Evolutionary conservation across 2,797 vertebrate genomes (phyloP), one percentile per base, ranked within the genome.

Genomic region (Cyclura pinguis): DNA sequence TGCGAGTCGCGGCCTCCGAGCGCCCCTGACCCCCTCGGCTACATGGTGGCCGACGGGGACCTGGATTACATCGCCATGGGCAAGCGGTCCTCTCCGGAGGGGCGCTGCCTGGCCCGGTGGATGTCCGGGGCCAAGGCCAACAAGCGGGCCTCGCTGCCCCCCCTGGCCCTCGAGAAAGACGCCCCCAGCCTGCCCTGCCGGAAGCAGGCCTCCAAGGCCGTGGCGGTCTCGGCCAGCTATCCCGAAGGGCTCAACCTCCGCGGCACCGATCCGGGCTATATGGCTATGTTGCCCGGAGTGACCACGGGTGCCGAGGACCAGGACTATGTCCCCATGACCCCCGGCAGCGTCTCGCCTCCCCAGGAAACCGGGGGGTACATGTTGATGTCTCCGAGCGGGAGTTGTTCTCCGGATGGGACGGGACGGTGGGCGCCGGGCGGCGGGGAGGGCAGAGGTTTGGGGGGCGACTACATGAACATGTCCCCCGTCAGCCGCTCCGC

Each of bases 391-490:
- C 97, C 98, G 16, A 95, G 97, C 20, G 95, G 97, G 86, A 98
- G 98, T 95, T 98, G 97, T 88, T 98, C 98, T 3, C 98, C 98
- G 1, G 87, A 91, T 0, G 5, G 42, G 18, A 97, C 96, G 14
- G 96, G 97, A 50, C 98, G 0, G 96, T 77, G 97, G 98, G 85
- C 97, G 96, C 90, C 94, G 96, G 74, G 94, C 24, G 4, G 87
- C 96, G 3, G 52, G 42, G 64, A 64, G 35, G 9, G 32, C 14
- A 29, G n/a, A 1, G 38, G 55, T 0, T 93, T 92, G 96, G 67
- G 95, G 7, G 16, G 89, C 96, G 98, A 98, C 93, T 98, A 98
- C 52, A 97, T 98, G 97, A 98, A 98, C 95, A 98, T 98, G 98
- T 98, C 98, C 35, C 98, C 98, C 9, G 97, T 97, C 88, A 98